These are phyloP conservation scores for Chrysodeixis includens DNA, from an alignment of 2,888 invertebrate species.

Conservation along the genomic window DNA sequence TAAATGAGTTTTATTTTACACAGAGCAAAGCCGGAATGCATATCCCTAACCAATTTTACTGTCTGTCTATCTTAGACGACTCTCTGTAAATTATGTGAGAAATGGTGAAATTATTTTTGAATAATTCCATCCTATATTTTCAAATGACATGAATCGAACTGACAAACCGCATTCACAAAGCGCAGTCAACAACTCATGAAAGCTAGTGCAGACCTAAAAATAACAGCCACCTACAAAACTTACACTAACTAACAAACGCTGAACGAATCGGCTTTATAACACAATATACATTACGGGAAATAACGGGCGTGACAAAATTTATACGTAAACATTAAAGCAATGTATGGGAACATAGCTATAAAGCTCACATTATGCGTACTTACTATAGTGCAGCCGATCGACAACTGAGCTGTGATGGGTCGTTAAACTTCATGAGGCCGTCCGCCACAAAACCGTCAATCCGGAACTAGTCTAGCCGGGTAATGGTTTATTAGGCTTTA, in stretches of 20 bases:
- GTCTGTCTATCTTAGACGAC: too few species aligned
- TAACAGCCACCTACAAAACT: neutral
- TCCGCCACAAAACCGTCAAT: conserved; percentile 48
- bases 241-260: neutral
- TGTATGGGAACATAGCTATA: conserved; percentile 31
- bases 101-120: too few species aligned
- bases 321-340: conserved; percentile 23
- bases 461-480: conserved; percentile 34
- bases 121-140: too few species aligned
- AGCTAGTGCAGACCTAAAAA: neutral
- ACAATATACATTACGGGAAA: conserved; percentile 6
- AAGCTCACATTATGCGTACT: conserved; percentile 16
- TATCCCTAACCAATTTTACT: too few species aligned
- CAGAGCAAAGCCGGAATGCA: too few species aligned
- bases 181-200: neutral
- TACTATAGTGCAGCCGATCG: conserved; percentile 56
- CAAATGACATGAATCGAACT: too few species aligned
- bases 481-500: conserved; percentile 47
- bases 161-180: neutral
- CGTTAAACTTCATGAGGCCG: conserved; percentile 68
- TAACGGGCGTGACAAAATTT: conserved; percentile 12
- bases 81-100: too few species aligned
- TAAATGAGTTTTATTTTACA: too few species aligned
- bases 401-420: conserved; percentile 57
- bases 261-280: neutral